Evolutionary conservation across 2,888 invertebrate genomes (phyloP).

Genomic region (Anoplius nigerrimus): DNA sequence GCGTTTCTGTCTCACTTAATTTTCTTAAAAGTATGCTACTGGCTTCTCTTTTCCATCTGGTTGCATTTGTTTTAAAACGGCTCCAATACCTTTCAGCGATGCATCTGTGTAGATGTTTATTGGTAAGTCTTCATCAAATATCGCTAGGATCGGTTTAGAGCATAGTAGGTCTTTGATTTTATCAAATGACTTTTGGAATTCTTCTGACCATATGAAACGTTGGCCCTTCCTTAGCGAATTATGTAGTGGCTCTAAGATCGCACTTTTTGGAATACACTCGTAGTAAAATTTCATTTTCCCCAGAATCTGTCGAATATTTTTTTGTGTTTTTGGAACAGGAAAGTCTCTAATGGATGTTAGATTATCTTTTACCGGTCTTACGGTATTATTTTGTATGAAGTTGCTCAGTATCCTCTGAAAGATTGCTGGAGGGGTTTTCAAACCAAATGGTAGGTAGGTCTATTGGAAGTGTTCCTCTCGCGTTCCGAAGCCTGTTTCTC

Average conservation of each 20-base stretch:
- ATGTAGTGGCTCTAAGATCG: constrained; percentile 40
- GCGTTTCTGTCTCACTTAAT: no score
- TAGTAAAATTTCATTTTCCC: not conserved
- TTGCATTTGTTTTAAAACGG: no score
- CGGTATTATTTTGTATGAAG: constrained; percentile 20
- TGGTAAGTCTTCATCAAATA: no score
- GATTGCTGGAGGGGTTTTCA: not conserved
- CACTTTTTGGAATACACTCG: constrained; percentile 32
- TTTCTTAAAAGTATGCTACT: no score
- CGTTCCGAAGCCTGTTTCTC: constrained; percentile 25
- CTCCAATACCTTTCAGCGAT: constrained; percentile 47
- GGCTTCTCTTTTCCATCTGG: no score
- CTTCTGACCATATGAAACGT: constrained; percentile 46
- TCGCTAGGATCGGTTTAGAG: no score
- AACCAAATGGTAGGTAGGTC: constrained; percentile 17
- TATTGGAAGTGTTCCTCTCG: no score
- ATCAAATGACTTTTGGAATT: no score
- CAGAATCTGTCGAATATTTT: constrained; percentile 21
- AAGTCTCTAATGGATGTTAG: constrained; percentile 6
- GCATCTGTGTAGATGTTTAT: constrained; percentile 59
- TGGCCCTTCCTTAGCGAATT: constrained; percentile 42
- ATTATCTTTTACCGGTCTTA: constrained; percentile 21
- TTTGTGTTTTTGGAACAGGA: constrained; percentile 8
- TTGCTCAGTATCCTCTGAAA: constrained; percentile 9
- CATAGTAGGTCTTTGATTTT: no score